These are phyloP conservation scores for Dunckerocampus dactyliophorus DNA, from an alignment of 2,113 vertebrate genomes.

Conservation along the genomic window DNA sequence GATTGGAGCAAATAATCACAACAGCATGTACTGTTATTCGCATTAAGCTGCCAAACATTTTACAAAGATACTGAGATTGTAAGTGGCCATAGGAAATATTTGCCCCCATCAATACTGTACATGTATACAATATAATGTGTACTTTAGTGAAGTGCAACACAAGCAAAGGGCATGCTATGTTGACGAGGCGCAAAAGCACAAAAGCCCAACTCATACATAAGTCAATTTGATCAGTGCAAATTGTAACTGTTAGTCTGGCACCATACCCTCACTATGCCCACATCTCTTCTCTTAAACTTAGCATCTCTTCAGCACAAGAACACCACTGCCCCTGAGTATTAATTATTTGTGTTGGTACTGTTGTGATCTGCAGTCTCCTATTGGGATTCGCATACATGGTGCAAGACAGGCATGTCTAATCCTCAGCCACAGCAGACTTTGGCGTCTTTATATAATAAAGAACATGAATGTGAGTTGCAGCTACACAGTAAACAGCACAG, in stretches of 20 bases:
- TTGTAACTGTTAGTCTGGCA: constrained; percentile 8
- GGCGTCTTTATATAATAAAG: constrained; percentile 37
- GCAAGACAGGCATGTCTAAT: constrained; percentile 55
- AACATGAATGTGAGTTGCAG: constrained; percentile 17
- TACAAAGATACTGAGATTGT: too few species aligned
- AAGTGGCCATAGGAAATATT: too few species aligned
- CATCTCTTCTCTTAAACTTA: constrained; percentile 17
- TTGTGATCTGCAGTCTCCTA: constrained; percentile 54
- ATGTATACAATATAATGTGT: too few species aligned
- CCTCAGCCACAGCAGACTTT: constrained; percentile 38
- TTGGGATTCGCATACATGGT: constrained; percentile 56
- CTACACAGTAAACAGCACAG: background rate
- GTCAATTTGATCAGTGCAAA: constrained; percentile 43
- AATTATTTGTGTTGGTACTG: constrained; percentile 61
- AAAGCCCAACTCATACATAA: constrained; percentile 17
- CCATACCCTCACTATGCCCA: constrained; percentile 4
- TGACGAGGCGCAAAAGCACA: too few species aligned
- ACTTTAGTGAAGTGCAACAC: too few species aligned
- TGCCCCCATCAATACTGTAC: too few species aligned
- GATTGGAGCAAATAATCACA: too few species aligned
- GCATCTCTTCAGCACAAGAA: constrained; percentile 30
- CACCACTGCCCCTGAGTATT: constrained; percentile 57
- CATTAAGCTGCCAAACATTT: too few species aligned
- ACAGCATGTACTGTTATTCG: too few species aligned
- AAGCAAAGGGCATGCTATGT: background rate